phyloP scores from a whole-genome alignment of 2,888 invertebrate species.

The Clunio marinus region DNA sequence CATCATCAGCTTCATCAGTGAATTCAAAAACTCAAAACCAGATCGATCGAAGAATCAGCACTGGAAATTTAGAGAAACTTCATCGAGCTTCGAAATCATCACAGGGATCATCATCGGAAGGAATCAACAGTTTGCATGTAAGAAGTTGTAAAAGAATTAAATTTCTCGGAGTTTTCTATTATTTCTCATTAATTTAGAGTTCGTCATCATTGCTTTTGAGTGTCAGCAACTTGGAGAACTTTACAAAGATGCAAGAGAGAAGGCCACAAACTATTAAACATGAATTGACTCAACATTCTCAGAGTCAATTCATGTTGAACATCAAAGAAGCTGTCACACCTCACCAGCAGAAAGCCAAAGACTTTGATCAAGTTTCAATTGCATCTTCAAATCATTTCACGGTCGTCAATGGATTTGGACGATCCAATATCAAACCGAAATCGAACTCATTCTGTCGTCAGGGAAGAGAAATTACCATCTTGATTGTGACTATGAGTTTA shows the following conservation, averaged over 20 bases:
- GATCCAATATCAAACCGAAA: slow-evolving; percentile 58
- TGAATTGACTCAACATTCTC: neutral
- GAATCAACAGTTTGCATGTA: slow-evolving; percentile 22
- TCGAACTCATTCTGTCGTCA: slow-evolving; percentile 45
- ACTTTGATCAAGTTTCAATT: slow-evolving; percentile 66
- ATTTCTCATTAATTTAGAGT: too few relatives aligned
- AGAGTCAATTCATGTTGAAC: neutral
- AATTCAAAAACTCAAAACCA: neutral
- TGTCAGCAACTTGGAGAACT: slow-evolving; percentile 19
- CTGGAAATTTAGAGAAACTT: neutral
- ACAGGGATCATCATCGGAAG: slow-evolving; percentile 21
- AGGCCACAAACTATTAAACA: neutral
- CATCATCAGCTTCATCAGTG: slow-evolving; percentile 16
- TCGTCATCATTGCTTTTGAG: slow-evolving; percentile 16
- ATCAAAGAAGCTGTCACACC: neutral
- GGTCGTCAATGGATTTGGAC: slow-evolving; percentile 71
- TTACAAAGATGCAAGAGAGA: slow-evolving; percentile 4
- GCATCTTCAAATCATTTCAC: slow-evolving; percentile 86
- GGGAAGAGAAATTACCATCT: slow-evolving; percentile 19
- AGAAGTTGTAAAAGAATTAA: neutral
- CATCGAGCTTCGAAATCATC: slow-evolving; percentile 16
- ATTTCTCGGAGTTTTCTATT: too few relatives aligned
- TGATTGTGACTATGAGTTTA: slow-evolving; percentile 26
- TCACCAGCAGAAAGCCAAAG: slow-evolving; percentile 49
- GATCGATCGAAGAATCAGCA: neutral